These are phyloP conservation scores for Rutpela maculata DNA, from an alignment of 2,888 invertebrate genomes.

Conservation along the genomic window DNA sequence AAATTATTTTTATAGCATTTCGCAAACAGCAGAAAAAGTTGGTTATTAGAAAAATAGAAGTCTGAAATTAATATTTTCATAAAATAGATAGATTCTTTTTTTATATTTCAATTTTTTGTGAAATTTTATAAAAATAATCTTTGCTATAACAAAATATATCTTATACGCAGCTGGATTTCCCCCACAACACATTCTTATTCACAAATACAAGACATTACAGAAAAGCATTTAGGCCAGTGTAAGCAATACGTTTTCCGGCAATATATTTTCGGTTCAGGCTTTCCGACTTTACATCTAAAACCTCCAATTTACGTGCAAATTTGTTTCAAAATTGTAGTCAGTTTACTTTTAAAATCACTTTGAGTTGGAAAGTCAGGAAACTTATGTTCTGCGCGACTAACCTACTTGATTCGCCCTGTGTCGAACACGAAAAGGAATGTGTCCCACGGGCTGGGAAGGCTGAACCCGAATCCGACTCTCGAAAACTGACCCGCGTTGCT, in stretches of 20 bases:
- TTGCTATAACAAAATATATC: too few relatives aligned
- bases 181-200: too few relatives aligned
- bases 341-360: conserved; percentile 25
- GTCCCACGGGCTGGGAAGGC: conserved; percentile 16
- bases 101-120: too few relatives aligned
- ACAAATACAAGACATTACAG: background rate
- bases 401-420: conserved; percentile 29
- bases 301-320: conserved; percentile 28
- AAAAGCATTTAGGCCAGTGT: background rate
- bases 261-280: conserved; percentile 3
- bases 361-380: conserved; percentile 20
- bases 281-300: conserved; percentile 3
- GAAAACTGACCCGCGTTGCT: conserved; percentile 18
- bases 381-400: conserved; percentile 30
- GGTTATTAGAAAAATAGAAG: too few relatives aligned
- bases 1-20: too few relatives aligned
- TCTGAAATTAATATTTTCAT: too few relatives aligned
- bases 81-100: too few relatives aligned
- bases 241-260: background rate
- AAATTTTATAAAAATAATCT: too few relatives aligned
- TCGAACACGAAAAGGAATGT: conserved; percentile 28
- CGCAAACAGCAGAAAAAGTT: too few relatives aligned
- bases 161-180: too few relatives aligned
- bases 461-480: conserved; percentile 5
- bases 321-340: conserved; percentile 24